phyloP scores from a whole-genome alignment of 2,888 invertebrate species.

The Lithophane semibrunnea region DNA sequence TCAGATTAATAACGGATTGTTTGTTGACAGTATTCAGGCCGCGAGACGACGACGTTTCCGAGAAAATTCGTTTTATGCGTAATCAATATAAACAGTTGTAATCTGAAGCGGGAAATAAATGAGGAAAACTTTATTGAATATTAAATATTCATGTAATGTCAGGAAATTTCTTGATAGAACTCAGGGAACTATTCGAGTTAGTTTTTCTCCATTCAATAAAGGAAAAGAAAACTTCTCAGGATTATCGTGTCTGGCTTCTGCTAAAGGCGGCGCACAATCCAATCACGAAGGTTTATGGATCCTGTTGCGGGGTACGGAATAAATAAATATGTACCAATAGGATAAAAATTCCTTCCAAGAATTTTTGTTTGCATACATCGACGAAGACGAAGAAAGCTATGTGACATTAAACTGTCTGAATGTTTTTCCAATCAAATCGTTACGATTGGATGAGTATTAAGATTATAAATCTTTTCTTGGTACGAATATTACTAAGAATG shows the following conservation, averaged over 20 bases:
- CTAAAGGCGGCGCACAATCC: conserved; percentile 61
- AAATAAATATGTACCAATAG: conserved; percentile 44
- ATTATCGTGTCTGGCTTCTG: conserved; percentile 51
- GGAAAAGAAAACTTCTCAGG: conserved; percentile 33
- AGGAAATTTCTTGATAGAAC: not conserved
- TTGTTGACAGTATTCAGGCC: conserved; percentile 61
- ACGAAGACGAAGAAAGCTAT: conserved; percentile 3
- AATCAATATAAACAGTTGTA: conserved; percentile 30
- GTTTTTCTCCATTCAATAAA: conserved; percentile 39
- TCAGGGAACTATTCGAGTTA: conserved; percentile 18
- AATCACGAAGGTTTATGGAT: conserved; percentile 62
- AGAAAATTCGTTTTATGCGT: conserved; percentile 60
- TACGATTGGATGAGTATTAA: conserved; percentile 17
- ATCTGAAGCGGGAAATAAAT: conserved; percentile 25
- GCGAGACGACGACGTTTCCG: conserved; percentile 56
- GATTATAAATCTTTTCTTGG: conserved; percentile 49
- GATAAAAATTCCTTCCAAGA: conserved; percentile 23
- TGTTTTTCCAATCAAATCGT: conserved; percentile 32
- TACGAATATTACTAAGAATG: conserved; percentile 57
- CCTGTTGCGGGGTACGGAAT: conserved; percentile 51
- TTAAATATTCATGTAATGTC: conserved; percentile 19
- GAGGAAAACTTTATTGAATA: conserved; percentile 32
- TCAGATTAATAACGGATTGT: conserved; percentile 66
- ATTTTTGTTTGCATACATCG: conserved; percentile 31
- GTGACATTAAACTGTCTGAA: conserved; percentile 15